phyloP scores from a whole-genome alignment of 2,113 vertebrate genomes.

The Penelope pileata region DNA sequence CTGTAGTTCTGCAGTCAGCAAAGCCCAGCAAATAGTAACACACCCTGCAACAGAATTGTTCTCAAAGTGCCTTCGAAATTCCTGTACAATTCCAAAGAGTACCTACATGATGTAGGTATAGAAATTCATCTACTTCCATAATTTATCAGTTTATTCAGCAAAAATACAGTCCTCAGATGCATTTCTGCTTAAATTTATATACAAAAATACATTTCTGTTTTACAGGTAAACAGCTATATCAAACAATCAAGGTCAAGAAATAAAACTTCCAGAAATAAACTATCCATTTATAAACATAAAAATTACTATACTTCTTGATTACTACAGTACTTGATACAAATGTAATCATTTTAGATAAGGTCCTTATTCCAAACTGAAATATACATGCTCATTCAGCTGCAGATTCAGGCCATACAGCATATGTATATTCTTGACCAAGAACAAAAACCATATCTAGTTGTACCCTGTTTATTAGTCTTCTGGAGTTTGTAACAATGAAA shows the following conservation, averaged over 20 bases:
- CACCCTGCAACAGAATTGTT: not conserved
- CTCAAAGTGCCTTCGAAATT: not conserved
- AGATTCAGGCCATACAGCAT: not conserved
- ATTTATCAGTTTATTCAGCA: not conserved
- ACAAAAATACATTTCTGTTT: constrained; percentile 3
- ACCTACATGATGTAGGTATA: not conserved
- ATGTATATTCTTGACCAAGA: not conserved
- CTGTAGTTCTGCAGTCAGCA: not conserved
- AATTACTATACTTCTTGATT: not conserved
- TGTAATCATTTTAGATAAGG: not conserved
- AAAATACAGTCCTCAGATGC: not conserved
- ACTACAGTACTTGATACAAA: not conserved
- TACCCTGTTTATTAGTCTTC: not conserved
- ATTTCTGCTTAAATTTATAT: not conserved
- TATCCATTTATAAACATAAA: not conserved
- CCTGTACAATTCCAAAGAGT: not conserved
- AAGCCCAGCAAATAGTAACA: not conserved
- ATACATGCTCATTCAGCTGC: not conserved
- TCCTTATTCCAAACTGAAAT: not conserved
- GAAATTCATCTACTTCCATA: not conserved
- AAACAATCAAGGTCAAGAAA: not conserved
- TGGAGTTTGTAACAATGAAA: not conserved
- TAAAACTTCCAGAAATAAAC: not conserved
- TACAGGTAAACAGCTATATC: not conserved
- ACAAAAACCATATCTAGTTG: not conserved